Evolutionary conservation across 1,140 invertebrate species (phyloP), one percentile per base, ranked within the genome.

Genomic region (Drosophila orosa): DNA sequence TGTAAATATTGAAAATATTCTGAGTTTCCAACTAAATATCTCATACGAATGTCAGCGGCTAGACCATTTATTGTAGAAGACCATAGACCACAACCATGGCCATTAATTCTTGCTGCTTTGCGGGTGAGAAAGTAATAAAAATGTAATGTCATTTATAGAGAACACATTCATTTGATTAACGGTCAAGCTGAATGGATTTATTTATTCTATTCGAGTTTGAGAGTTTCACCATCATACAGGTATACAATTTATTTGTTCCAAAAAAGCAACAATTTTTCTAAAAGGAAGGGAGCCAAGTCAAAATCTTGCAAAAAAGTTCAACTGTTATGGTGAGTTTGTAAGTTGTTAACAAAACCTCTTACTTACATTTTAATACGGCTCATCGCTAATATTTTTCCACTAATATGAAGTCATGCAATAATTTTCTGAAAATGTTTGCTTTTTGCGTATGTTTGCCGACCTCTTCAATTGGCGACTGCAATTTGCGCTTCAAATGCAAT

Each of bases 81-180:
- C 22, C 54, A 7, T 31, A 33, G 19, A 45, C 40, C 27, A 37
- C n/a, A 27, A 12, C 3, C 24, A 35, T 22, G 10, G 12, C 60
- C 24, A 66, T 69, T 12, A 39, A 68, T 69, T 68, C 9, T 3
- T 4, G 29, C 19, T 29, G 35, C 15, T 22, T 56, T 19, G 13
- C 22, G 37, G 54, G 24, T 56, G 48, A 27, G 27, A 68, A 57
- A 58, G 84, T 59, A 84, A 87, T 87, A 89, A 89, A 87, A 89
- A 68, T 59, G 58, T 84, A 89, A 87, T 89, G 69, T 59, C 61
- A 84, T 71, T 78, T 87, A 84, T 87, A 78, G 77, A 69, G 84
- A 78, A 80, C 73, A 66, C 84, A 87, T 87, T 89, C 72, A 89
- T 78, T 82, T 87, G 84, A 89, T 89, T 80, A 80, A 89, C 74